Evolutionary conservation across 2,888 invertebrate species (phyloP), one percentile per base, ranked within the genome.

Genomic region (Dichetophora obliterata): DNA sequence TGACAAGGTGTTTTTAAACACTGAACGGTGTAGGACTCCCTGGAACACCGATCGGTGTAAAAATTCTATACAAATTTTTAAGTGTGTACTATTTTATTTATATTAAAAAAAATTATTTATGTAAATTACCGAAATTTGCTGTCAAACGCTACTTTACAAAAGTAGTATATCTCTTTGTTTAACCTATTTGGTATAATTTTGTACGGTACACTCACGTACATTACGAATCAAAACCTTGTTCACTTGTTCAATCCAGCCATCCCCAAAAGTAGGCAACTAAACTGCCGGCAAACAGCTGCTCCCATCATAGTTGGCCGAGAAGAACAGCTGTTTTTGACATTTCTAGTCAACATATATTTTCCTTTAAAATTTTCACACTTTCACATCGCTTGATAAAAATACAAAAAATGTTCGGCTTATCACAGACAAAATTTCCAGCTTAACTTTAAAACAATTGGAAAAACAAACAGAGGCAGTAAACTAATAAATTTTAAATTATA

Each of bases 291-390:
- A 54, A 57, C 57, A 57, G 57, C 57, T 57, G 57, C 43, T 11
- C 2, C 11, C 14, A 37, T 37, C 37, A 37, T 5, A 37, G 43
- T 43, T 43, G 43, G 11, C 43, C 14, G 54, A 22, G 9, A 54
- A 22, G 8, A 57, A 59, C 72, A 72, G 31, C 31, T 72, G 72
- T 43, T 61, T 72, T 48, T 72, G 72, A 72, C 72, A 48, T 34
- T 59, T 69, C n/a, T 4, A 5, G 14, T 70, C 11, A 34, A n/a
- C n/a, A 14, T 22, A n/a, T 31, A 24, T 19, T 54, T 54, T 54
- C 22, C 3, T 19, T 22, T 3, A 22, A 54, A 52, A 5, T 52
- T 19, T 16, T 61, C n/a, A n/a, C n/a, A 14, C 22, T 2, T 16
- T 61, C 61, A 27, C 11, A 61, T 61, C 31, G 14, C 61, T 27